Conservation (phyloP, 2,113 vertebrate genomes). For the Ammospiza nelsoni region DNA sequence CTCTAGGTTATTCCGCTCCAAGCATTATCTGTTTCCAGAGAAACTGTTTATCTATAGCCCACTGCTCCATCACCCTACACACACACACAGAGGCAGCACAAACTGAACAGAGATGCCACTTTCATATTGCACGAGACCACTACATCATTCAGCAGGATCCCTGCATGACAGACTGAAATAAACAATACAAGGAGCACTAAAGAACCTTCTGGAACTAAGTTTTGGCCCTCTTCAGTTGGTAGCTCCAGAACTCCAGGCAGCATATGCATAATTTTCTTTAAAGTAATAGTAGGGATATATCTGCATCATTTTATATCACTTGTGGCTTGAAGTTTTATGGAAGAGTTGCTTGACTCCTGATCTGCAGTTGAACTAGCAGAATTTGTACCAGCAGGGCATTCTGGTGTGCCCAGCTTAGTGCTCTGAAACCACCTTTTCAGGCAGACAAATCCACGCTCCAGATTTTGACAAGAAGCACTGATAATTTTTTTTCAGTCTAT, state of each 20-base stretch:
- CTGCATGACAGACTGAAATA: neutral
- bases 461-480: neutral
- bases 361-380: neutral
- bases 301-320: neutral
- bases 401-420: neutral
- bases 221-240: neutral
- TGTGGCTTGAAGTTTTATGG: neutral
- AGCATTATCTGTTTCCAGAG: neutral
- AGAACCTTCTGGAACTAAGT: neutral
- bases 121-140: neutral
- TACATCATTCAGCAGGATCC: neutral
- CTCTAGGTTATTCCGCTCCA: neutral
- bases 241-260: neutral
- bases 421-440: neutral
- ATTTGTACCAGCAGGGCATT: neutral
- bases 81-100: neutral
- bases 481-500: neutral
- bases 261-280: neutral
- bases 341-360: neutral
- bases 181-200: neutral
- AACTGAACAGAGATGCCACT: neutral
- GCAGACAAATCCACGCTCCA: neutral
- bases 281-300: neutral
- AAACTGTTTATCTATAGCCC: neutral
- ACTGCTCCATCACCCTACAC: neutral